Evolutionary conservation across 1,140 invertebrate species (phyloP), one percentile per base, ranked within the genome.

Genomic region (Dendrolimus kikuchii): DNA sequence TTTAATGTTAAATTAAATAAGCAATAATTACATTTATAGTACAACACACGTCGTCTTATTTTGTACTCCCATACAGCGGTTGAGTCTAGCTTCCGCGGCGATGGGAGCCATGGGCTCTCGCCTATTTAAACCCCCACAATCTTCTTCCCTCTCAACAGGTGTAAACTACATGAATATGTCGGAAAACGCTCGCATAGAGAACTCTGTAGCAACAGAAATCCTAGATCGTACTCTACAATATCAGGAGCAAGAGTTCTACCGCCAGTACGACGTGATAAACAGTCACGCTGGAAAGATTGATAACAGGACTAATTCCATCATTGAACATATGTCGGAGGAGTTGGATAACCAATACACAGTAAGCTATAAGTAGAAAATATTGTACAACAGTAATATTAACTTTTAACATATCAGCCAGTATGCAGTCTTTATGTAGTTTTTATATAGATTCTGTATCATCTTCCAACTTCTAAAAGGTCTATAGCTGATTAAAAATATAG

Each of bases 251-350:
- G 71, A 76, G 59, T 49, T 75, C 45, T 77, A 70, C 57, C 63
- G 63, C 0, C 71, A 76, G 44, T 69, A 63, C 10, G 77, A 71
- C 44, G 55, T 66, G 6, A 64, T 83, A 10, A 77, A 55, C 51
- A 66, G 61, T 39, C 74, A 74, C 51, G 78, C 76, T 1, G 74
- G 80, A 7, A 67, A 71, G 43, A 70, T 83, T 0, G 78, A 85
- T 40, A 85, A 85, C 50, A 68, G 64, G 38, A 83, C 80, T 38
- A 85, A 85, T 42, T 50, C 65, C 4, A 76, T 85, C 40, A 77
- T 85, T 4, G 77, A 85, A 10, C 70, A 71, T 7, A 75, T 85
- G 6, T 60, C 76, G 6, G 72, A 69, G 6, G 59, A 72, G 5
- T 43, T 79, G 6, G 60, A 71, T 5, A 63, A 80, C 45, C 65